Evolutionary conservation across 2,113 vertebrate species (phyloP), one percentile per base, ranked within the genome.

Genomic region (Herpailurus yagouaroundi): DNA sequence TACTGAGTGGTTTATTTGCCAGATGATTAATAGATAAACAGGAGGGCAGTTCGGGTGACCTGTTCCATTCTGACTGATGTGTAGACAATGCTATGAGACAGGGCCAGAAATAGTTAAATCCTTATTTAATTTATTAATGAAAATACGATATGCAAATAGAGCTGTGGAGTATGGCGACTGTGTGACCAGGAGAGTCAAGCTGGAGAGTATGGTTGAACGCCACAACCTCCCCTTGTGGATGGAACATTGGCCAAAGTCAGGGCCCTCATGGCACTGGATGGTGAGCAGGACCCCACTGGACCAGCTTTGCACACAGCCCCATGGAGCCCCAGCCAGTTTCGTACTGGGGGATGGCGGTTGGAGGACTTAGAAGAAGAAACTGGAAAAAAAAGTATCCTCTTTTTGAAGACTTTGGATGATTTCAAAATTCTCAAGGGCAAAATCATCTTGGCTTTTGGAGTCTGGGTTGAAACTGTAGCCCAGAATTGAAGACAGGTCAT

Each of bases 1-100:
- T 95, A 98, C 98, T 87, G 98, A 97, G 98, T 97, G 84, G 98
- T 99, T 99, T 99, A 99, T 99, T 98, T 99, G 98, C 98, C 98
- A 98, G 98, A 98, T 98, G 98, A 99, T 98, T 98, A 98, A 99
- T 97, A 98, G 95, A 98, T 98, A 98, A 98, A 97, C 98, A 96
- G 94, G 52, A 96, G 97, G 97, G 96, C 96, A 97, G 97, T 38
- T 50, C 0, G 84, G 96, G 95, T 98, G 98, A 98, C 98, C 98
- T 98, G 92, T 69, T 98, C 98, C 69, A n/a, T 83, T 94, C 97
- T 98, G 98, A 99, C 97, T 97, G 98, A 98, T 97, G 94, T 97
- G 83, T 89, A 97, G 97, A 96, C 98, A 97, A 98, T 96, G 77
- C 94, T 98, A 83, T 52, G 92, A 98, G 98, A 98, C 97, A 84